These are phyloP conservation scores for Pelecanoides urinatrix DNA, from an alignment of 2,113 vertebrate species.

Conservation along the genomic window DNA sequence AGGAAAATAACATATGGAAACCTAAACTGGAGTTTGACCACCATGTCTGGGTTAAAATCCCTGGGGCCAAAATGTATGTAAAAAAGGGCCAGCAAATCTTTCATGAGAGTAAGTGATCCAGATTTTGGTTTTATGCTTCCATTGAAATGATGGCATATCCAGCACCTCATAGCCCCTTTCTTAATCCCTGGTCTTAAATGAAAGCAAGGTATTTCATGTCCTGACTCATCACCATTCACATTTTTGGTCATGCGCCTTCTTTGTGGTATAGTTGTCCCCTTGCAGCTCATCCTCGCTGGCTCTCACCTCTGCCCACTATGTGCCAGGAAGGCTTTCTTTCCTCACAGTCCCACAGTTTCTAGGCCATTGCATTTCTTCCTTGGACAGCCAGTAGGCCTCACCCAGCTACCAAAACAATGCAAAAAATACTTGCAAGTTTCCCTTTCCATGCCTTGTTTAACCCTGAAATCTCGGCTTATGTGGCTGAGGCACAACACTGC, in stretches of 20 bases:
- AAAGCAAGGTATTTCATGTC: not conserved
- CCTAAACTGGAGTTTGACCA: not conserved
- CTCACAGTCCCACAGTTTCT: not conserved
- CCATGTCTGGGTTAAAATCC: not conserved
- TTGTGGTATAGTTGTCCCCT: not conserved
- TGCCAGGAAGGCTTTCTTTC: not conserved
- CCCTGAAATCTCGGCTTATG: not conserved
- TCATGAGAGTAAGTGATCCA: not conserved
- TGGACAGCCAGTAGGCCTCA: not conserved
- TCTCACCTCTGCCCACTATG: not conserved
- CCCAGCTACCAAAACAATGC: not conserved
- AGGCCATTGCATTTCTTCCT: not conserved
- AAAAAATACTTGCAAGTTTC: not conserved
- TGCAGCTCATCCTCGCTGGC: not conserved
- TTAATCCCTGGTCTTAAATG: not conserved
- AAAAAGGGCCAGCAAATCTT: slow-evolving; percentile 7
- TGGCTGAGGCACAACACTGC: not conserved
- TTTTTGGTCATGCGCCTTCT: not conserved
- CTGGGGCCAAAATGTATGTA: not conserved
- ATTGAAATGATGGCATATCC: not conserved
- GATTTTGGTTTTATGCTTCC: not conserved
- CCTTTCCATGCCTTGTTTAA: not conserved
- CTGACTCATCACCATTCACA: not conserved
- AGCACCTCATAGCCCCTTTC: not conserved
- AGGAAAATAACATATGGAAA: not conserved